A percentile compares a stretch with the other conserved stretches of the same genome.
Evolutionary conservation across 2,888 invertebrate genomes (phyloP).

Genomic region (Cryptocheilus praepositus): DNA sequence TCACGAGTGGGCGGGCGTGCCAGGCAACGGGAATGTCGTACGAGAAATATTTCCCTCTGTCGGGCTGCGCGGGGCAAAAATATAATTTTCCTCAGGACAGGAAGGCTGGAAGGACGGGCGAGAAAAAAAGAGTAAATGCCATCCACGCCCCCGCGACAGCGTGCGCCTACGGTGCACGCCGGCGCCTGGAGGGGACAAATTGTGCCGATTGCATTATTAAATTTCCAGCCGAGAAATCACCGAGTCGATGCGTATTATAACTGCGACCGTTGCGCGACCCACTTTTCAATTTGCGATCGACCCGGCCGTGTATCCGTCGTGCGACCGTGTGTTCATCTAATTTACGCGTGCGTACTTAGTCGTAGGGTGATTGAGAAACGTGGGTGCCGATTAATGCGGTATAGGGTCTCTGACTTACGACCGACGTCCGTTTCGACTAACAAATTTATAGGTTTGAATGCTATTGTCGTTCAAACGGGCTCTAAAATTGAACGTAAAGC

Average conservation of each 20-base stretch:
- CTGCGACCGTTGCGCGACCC: constrained; percentile 3
- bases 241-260: constrained; percentile 19
- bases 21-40: constrained; percentile 6
- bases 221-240: constrained; percentile 29
- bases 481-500: too few species aligned
- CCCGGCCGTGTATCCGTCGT: neutral
- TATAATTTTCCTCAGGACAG: constrained; percentile 17
- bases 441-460: too few species aligned
- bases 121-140: constrained; percentile 11
- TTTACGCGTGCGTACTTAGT: neutral
- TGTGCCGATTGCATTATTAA: constrained; percentile 34
- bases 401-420: too few species aligned
- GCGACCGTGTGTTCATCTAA: neutral
- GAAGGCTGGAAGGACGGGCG: neutral
- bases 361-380: too few species aligned
- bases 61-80: constrained; percentile 10
- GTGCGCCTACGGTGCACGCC: neutral
- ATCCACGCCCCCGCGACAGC: neutral
- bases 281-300: neutral
- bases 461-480: too few species aligned
- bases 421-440: too few species aligned
- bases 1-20: constrained; percentile 2
- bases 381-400: too few species aligned
- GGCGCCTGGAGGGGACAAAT: constrained; percentile 15
- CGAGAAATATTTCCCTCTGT: constrained; percentile 32